Evolutionary conservation across 1,140 invertebrate genomes (phyloP).

Genomic region (Papilio polyxenes): DNA sequence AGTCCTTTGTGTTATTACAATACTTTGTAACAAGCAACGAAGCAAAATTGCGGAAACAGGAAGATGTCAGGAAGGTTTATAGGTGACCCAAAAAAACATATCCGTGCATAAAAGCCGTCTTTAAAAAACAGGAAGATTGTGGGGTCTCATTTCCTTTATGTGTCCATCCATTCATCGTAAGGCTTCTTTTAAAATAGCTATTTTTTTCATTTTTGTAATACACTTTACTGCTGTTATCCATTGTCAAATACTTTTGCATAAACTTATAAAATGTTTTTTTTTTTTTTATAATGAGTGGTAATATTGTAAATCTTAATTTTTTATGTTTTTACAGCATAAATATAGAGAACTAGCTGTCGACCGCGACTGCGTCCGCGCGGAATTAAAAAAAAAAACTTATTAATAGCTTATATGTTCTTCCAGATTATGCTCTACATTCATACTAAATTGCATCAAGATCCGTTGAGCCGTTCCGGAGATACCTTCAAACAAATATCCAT

Average conservation of each 20-base stretch:
- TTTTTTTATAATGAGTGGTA: too few relatives aligned
- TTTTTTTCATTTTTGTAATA: background rate
- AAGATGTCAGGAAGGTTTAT: background rate
- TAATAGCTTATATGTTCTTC: too few relatives aligned
- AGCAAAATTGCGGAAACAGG: background rate
- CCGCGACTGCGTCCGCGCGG: too few relatives aligned
- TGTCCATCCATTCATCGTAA: background rate
- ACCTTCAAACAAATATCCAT: too few relatives aligned
- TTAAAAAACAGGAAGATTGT: slow-evolving; percentile 4
- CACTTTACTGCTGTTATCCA: background rate
- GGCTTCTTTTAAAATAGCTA: slow-evolving; percentile 3
- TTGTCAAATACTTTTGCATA: background rate
- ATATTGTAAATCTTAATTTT: too few relatives aligned
- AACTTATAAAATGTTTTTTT: background rate
- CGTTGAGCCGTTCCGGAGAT: too few relatives aligned
- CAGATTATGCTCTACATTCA: too few relatives aligned
- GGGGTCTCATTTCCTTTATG: slow-evolving; percentile 13
- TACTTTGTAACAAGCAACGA: background rate
- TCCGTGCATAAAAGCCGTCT: background rate
- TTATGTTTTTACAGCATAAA: background rate
- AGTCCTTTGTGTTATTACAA: background rate
- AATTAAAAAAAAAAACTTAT: too few relatives aligned
- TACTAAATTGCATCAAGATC: too few relatives aligned
- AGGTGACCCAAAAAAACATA: slow-evolving; percentile 3
- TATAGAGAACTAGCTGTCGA: too few relatives aligned